A percentile compares a stretch with the other conserved stretches of the same genome.
Conservation (phyloP, 1,140 invertebrate species). For the Drosophila santomea region DNA sequence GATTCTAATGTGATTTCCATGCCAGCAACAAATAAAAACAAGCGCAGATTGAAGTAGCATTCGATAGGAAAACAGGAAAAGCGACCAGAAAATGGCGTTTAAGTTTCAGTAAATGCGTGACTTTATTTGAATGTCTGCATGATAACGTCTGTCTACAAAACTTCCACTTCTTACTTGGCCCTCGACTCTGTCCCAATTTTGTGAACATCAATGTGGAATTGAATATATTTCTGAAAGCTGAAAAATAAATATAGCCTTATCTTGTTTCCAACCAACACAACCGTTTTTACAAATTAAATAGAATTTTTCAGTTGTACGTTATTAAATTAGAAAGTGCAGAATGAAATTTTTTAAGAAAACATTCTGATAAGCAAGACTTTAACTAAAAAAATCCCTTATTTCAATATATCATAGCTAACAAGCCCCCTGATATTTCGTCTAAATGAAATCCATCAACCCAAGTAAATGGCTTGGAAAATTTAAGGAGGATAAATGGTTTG, state of each 20-base stretch:
- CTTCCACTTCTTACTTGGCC: slow-evolving; percentile 19
- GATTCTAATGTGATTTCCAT: slow-evolving; percentile 62
- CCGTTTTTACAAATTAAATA: no score
- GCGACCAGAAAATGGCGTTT: background rate
- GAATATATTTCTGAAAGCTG: slow-evolving; percentile 4
- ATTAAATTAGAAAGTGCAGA: no score
- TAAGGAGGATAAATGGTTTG: slow-evolving; percentile 8
- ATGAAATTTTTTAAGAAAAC: no score
- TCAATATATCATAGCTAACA: slow-evolving; percentile 14
- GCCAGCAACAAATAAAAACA: slow-evolving; percentile 41
- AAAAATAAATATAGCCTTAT: no score
- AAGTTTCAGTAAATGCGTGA: slow-evolving; percentile 19
- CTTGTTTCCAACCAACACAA: no score
- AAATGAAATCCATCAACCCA: slow-evolving; percentile 17
- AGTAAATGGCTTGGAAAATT: slow-evolving; percentile 17
- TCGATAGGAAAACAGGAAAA: background rate
- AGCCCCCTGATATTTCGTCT: background rate
- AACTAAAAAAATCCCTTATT: slow-evolving; percentile 5
- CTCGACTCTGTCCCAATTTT: slow-evolving; percentile 12
- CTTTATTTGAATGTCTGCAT: slow-evolving; percentile 14
- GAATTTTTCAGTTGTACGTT: no score
- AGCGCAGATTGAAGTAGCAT: slow-evolving; percentile 1
- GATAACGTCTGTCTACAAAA: slow-evolving; percentile 1
- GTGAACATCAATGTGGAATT: slow-evolving; percentile 11
- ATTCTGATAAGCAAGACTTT: no score